Conservation (phyloP, 2,113 vertebrate species). For the Tachysurus fulvidraco region DNA sequence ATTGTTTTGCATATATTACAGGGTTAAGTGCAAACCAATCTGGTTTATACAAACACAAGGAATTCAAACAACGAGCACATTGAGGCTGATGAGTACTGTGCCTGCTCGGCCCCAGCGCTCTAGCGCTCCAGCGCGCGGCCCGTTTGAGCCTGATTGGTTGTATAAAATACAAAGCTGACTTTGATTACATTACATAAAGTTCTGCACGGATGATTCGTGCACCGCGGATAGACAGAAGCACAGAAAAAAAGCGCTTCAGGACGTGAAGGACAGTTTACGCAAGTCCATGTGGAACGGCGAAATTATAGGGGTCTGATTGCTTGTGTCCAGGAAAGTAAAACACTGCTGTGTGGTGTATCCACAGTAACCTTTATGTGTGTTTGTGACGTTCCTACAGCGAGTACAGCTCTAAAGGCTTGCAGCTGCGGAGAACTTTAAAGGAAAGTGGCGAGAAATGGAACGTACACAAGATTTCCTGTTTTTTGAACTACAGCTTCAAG, state of each 20-base stretch:
- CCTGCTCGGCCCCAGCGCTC: constrained; percentile 51
- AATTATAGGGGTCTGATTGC: constrained; percentile 61
- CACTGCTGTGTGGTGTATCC: constrained; percentile 51
- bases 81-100: constrained; percentile 76
- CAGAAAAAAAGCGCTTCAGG: constrained; percentile 16
- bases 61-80: constrained; percentile 75
- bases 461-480: not conserved
- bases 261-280: constrained; percentile 48
- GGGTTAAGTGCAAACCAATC: constrained; percentile 83
- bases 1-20: constrained; percentile 79
- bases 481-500: not conserved
- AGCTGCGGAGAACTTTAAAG: not conserved
- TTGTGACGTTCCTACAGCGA: constrained; percentile 37
- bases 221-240: constrained; percentile 60
- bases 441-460: not conserved
- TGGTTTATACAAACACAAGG: constrained; percentile 77
- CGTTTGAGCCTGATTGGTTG: constrained; percentile 78
- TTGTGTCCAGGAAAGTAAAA: constrained; percentile 57
- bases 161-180: constrained; percentile 74
- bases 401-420: not conserved
- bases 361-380: constrained; percentile 49
- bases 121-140: constrained; percentile 41
- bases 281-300: constrained; percentile 49
- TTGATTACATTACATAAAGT: constrained; percentile 75
- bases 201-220: constrained; percentile 61